phyloP scores from a whole-genome alignment of 2,113 vertebrate species.

The Oryzias melastigma region DNA sequence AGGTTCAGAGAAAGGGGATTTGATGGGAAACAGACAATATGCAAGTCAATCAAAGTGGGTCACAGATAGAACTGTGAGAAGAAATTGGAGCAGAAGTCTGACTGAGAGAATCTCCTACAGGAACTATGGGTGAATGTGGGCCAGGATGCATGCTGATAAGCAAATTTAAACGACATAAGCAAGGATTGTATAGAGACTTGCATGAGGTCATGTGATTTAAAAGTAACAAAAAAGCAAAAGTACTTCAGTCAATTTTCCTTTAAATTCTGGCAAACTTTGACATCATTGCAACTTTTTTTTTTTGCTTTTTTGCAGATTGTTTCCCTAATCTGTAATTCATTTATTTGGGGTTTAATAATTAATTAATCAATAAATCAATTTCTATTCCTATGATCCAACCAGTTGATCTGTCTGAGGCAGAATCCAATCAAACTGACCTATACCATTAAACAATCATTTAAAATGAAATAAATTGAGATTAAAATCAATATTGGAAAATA shows the following conservation, averaged over 20 bases:
- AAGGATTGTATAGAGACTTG: constrained; percentile 49
- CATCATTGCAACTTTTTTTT: constrained; percentile 7
- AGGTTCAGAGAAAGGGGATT: constrained; percentile 23
- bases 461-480: no score
- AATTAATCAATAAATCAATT: no score
- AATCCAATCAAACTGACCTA: no score
- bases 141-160: constrained; percentile 72
- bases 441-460: no score
- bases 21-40: constrained; percentile 23
- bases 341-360: neutral
- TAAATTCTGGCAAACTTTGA: neutral
- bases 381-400: no score
- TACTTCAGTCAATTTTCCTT: constrained; percentile 1
- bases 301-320: neutral
- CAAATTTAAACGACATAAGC: constrained; percentile 64
- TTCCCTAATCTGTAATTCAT: neutral
- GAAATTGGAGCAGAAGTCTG: constrained; percentile 71
- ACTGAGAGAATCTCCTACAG: constrained; percentile 67
- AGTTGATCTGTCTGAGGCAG: no score
- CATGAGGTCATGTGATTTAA: constrained; percentile 26
- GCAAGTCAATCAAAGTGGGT: constrained; percentile 70
- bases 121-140: constrained; percentile 66
- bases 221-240: constrained; percentile 25
- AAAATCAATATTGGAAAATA: no score
- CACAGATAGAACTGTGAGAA: constrained; percentile 56